Percentiles rank a stretch among this genome's conserved stretches.
Conservation (phyloP, 2,888 invertebrate genomes). For the Lymantria monacha region DNA sequence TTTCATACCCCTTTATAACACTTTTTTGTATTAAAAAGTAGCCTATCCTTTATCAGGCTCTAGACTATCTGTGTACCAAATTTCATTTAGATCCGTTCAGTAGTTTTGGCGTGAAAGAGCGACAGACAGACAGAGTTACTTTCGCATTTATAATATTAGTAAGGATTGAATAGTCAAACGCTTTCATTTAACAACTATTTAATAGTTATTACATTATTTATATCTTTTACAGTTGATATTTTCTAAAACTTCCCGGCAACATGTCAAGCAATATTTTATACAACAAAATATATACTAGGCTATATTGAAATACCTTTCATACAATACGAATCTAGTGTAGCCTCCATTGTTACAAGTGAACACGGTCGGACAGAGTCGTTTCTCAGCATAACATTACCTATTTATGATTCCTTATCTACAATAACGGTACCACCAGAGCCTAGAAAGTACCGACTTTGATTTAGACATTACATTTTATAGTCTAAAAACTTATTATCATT, state of each 20-base stretch:
- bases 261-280: slow-evolving; percentile 1
- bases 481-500: slow-evolving; percentile 11
- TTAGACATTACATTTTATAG: slow-evolving; percentile 28
- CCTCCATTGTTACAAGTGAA: slow-evolving; percentile 32
- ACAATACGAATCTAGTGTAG: slow-evolving; percentile 16
- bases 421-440: slow-evolving; percentile 29
- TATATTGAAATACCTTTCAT: slow-evolving; percentile 6
- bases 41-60: too few species aligned
- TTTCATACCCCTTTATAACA: too few species aligned
- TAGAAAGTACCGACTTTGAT: slow-evolving; percentile 29
- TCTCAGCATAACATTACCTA: slow-evolving; percentile 37
- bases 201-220: too few species aligned
- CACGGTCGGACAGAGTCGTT: slow-evolving; percentile 29
- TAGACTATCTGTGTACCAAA: too few species aligned
- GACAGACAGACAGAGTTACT: too few species aligned
- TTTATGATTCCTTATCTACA: slow-evolving; percentile 37
- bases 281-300: background rate
- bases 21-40: too few species aligned
- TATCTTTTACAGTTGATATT: background rate
- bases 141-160: too few species aligned
- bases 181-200: too few species aligned
- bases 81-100: too few species aligned
- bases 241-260: background rate
- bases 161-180: too few species aligned
- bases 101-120: too few species aligned